phyloP scores from a whole-genome alignment of 2,113 vertebrate genomes.

The Calyptommatus sinebrachiatus region DNA sequence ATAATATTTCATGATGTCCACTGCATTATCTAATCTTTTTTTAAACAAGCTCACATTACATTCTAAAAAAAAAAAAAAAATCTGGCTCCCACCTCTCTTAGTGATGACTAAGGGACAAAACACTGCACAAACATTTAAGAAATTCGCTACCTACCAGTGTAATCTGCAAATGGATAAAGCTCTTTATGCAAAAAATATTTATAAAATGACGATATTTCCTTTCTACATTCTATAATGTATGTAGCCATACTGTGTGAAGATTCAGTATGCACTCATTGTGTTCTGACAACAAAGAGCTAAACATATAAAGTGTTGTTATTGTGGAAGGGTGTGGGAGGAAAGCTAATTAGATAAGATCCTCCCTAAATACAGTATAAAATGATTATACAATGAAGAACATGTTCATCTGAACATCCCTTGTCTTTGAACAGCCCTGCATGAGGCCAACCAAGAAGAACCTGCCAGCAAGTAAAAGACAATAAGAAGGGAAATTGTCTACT shows the following conservation, averaged over 20 bases:
- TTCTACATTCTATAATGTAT: neutral
- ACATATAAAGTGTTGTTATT: neutral
- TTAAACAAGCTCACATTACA: no score
- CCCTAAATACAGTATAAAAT: neutral
- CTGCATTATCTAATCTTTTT: no score
- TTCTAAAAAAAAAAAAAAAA: no score
- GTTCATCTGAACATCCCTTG: neutral
- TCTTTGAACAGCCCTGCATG: neutral
- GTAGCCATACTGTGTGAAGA: neutral
- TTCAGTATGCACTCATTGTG: neutral
- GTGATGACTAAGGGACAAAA: neutral
- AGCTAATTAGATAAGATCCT: neutral
- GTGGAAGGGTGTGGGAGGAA: neutral
- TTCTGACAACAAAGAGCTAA: neutral
- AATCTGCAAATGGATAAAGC: neutral
- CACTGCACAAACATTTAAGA: neutral
- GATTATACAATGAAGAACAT: neutral
- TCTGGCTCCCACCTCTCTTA: no score
- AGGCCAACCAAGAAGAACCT: neutral
- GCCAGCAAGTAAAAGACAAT: constrained; percentile 1
- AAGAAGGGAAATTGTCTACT: fast-evolving
- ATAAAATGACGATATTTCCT: neutral
- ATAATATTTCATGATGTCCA: neutral
- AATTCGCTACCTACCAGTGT: neutral
- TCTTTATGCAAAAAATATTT: neutral